A percentile compares a stretch with the other conserved stretches of the same genome.
phyloP scores from a whole-genome alignment of 1,140 invertebrate species.

The Drosophila miranda region DNA sequence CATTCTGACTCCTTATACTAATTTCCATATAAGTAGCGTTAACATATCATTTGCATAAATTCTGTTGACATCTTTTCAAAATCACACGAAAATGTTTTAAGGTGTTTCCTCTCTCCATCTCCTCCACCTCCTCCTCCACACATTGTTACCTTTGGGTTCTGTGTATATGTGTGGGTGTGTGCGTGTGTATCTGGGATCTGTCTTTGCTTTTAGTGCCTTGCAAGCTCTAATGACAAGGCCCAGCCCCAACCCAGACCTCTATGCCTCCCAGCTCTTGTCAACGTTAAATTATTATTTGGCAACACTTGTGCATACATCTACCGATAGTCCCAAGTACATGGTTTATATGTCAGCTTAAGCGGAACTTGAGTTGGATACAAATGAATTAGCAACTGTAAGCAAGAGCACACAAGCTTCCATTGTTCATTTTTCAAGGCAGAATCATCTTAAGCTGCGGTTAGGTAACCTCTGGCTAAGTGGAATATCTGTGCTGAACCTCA shows the following conservation, averaged over 20 bases:
- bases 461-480: background rate
- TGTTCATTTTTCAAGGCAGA: slow-evolving; percentile 4
- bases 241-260: background rate
- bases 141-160: slow-evolving; percentile 31
- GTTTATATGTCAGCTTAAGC: background rate
- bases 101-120: slow-evolving; percentile 46
- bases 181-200: slow-evolving; percentile 9
- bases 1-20: slow-evolving; percentile 79
- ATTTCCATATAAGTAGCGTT: slow-evolving; percentile 81
- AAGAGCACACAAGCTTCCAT: background rate
- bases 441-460: background rate
- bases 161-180: slow-evolving; percentile 1
- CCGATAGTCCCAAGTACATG: slow-evolving; percentile 8
- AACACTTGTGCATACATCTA: background rate
- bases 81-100: slow-evolving; percentile 80
- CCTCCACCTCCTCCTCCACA: background rate
- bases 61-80: slow-evolving; percentile 81
- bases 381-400: background rate
- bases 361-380: background rate
- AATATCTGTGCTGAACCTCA: slow-evolving; percentile 3
- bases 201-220: slow-evolving; percentile 9
- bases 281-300: slow-evolving; percentile 21
- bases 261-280: slow-evolving; percentile 11
- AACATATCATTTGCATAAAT: slow-evolving; percentile 81
- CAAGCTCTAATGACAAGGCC: slow-evolving; percentile 27